Conservation (phyloP, 2,797 vertebrate genomes). For the Ambastaia sidthimunki region DNA sequence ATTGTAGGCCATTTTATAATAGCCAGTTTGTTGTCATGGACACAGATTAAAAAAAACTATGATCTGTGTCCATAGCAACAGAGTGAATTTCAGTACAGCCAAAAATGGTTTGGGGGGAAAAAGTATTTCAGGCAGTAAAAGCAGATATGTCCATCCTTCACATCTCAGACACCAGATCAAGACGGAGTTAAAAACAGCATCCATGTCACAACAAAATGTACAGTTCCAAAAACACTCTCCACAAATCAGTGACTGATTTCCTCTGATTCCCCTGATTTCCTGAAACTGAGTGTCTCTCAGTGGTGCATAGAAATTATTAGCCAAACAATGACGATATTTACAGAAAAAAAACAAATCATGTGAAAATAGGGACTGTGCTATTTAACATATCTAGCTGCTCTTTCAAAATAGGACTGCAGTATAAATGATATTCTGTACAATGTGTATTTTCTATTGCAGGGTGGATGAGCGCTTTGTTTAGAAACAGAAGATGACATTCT, state of each 20-base stretch:
- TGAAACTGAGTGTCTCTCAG: constrained; percentile 5
- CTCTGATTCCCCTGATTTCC: too few species aligned
- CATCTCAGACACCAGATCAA: constrained; percentile 3
- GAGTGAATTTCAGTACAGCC: constrained; percentile 75
- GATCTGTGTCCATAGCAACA: constrained; percentile 81
- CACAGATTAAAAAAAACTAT: constrained; percentile 73
- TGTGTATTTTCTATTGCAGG: constrained; percentile 37
- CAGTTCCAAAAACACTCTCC: background rate
- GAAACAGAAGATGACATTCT: constrained; percentile 72
- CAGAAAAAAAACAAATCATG: too few species aligned
- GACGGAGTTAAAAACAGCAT: background rate
- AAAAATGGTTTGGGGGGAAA: constrained; percentile 73
- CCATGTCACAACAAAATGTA: background rate
- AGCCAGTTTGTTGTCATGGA: constrained; percentile 79
- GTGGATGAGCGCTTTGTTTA: constrained; percentile 62
- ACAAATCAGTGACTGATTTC: background rate
- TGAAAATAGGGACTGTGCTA: background rate
- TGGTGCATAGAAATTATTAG: background rate
- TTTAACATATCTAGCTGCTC: background rate
- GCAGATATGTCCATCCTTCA: constrained; percentile 58
- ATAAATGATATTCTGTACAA: background rate
- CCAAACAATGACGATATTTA: background rate
- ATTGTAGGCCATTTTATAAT: constrained; percentile 68
- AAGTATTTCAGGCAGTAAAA: constrained; percentile 69
- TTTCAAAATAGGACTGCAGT: background rate